Conservation (phyloP, 37 sponge, comb jelly and placozoan species). For the Corticium candelabrum region DNA sequence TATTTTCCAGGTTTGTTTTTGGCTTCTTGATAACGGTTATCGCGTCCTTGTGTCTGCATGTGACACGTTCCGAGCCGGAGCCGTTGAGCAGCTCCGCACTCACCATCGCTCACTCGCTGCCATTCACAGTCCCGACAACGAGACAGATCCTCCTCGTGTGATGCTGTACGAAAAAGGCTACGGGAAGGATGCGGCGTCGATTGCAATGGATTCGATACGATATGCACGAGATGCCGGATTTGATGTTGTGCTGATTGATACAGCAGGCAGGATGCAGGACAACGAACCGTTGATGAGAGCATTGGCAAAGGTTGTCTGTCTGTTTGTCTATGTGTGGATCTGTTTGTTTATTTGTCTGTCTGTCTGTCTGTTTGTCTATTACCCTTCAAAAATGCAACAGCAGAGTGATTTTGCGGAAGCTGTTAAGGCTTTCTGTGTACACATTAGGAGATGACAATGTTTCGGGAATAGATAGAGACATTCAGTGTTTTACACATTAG, state of each 20-base stretch:
- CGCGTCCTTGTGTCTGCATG: conserved; percentile 86
- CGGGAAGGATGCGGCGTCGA: conserved; percentile 77
- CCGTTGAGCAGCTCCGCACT: conserved; percentile 91
- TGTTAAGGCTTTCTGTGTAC: too few species aligned
- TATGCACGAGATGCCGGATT: conserved; percentile 52
- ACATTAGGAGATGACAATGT: too few species aligned
- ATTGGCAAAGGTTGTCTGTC: conserved; percentile 64
- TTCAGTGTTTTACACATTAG: too few species aligned
- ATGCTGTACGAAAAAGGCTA: conserved; percentile 68
- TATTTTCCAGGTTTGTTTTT: conserved; percentile 81
- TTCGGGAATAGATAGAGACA: too few species aligned
- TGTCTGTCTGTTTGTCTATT: too few species aligned
- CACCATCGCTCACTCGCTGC: conserved; percentile 53
- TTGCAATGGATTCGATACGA: conserved; percentile 69
- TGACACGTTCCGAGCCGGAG: conserved; percentile 95
- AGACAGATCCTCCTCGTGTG: conserved; percentile 37
- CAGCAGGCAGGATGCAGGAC: conserved; percentile 96
- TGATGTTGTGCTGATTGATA: conserved; percentile 92
- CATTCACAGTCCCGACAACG: conserved; percentile 57
- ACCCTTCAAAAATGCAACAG: too few species aligned
- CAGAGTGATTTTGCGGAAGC: too few species aligned
- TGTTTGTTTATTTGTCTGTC: not conserved
- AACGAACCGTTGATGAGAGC: conserved; percentile 94
- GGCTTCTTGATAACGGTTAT: conserved; percentile 82
- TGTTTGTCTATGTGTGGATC: not conserved